Evolutionary conservation across 2,888 invertebrate species (phyloP).

Genomic region (Agrilus biguttatus): DNA sequence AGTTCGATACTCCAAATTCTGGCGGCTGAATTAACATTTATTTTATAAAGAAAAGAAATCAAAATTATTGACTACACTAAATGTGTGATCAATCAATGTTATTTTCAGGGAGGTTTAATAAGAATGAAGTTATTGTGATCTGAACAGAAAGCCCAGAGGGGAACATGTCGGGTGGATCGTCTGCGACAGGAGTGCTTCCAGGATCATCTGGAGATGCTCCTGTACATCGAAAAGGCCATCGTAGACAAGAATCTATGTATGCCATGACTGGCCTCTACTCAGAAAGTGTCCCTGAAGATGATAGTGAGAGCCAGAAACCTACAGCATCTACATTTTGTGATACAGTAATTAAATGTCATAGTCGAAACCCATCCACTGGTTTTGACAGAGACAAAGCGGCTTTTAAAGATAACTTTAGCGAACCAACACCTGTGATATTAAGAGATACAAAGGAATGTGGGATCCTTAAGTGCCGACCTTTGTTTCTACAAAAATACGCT

Average conservation of each 20-base stretch:
- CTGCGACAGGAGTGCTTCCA: slow-evolving; percentile 5
- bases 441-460: slow-evolving; percentile 76
- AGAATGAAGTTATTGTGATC: too few relatives aligned
- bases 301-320: slow-evolving; percentile 35
- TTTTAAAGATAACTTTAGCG: slow-evolving; percentile 41
- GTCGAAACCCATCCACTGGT: slow-evolving; percentile 64
- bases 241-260: slow-evolving; percentile 80
- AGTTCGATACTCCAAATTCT: too few relatives aligned
- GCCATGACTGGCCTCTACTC: slow-evolving; percentile 78
- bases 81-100: too few relatives aligned
- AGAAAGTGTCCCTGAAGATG: slow-evolving; percentile 50
- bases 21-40: too few relatives aligned
- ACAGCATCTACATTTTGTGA: slow-evolving; percentile 23
- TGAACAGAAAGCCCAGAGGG: too few relatives aligned
- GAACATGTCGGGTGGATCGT: slow-evolving; percentile 8
- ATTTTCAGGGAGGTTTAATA: too few relatives aligned
- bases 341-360: slow-evolving; percentile 56
- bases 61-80: too few relatives aligned
- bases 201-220: slow-evolving; percentile 8
- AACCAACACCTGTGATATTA: slow-evolving; percentile 39
- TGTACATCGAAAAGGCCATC: slow-evolving; percentile 24
- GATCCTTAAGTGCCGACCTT: slow-evolving; percentile 72
- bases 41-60: too few relatives aligned
- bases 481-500: slow-evolving; percentile 74
- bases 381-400: slow-evolving; percentile 51